These are phyloP conservation scores for Crocidura indochinensis DNA, from an alignment of 2,797 vertebrate genomes.

Conservation along the genomic window DNA sequence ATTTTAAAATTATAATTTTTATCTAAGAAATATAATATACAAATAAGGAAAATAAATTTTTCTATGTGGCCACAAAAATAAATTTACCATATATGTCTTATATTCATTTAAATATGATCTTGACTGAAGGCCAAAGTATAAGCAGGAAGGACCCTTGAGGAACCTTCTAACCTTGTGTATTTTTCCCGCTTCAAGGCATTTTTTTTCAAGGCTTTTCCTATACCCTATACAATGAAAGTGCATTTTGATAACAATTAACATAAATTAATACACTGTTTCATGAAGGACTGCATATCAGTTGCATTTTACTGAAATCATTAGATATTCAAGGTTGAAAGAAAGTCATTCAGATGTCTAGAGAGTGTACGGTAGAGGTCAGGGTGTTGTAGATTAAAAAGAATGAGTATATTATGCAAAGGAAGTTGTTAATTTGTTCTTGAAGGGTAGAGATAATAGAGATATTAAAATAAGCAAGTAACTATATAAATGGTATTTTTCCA, in stretches of 20 bases:
- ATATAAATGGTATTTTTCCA: not conserved
- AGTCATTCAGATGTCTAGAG: constrained; percentile 69
- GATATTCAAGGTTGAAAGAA: constrained; percentile 72
- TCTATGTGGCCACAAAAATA: constrained; percentile 70
- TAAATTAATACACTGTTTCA: constrained; percentile 58
- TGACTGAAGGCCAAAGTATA: constrained; percentile 59
- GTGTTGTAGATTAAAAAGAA: constrained; percentile 55
- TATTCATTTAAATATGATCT: constrained; percentile 72
- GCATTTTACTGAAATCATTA: constrained; percentile 60
- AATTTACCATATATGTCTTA: constrained; percentile 73
- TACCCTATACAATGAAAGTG: constrained; percentile 24
- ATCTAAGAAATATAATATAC: constrained; percentile 44
- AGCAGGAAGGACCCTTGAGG: constrained; percentile 63
- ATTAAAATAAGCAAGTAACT: not conserved
- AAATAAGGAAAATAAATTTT: constrained; percentile 30
- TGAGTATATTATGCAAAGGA: constrained; percentile 57
- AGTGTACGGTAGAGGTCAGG: constrained; percentile 68
- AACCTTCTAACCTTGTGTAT: constrained; percentile 27
- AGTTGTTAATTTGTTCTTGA: constrained; percentile 50
- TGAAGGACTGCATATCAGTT: constrained; percentile 62
- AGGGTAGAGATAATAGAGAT: constrained; percentile 37
- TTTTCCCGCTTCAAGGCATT: constrained; percentile 54
- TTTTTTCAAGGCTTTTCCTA: constrained; percentile 54
- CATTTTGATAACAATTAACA: constrained; percentile 49
- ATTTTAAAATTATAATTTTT: constrained; percentile 41